Percentiles rank a stretch among this genome's conserved stretches.
These are phyloP conservation scores for Olivierus martensii DNA, from an alignment of 1,140 invertebrate genomes.

Conservation along the genomic window DNA sequence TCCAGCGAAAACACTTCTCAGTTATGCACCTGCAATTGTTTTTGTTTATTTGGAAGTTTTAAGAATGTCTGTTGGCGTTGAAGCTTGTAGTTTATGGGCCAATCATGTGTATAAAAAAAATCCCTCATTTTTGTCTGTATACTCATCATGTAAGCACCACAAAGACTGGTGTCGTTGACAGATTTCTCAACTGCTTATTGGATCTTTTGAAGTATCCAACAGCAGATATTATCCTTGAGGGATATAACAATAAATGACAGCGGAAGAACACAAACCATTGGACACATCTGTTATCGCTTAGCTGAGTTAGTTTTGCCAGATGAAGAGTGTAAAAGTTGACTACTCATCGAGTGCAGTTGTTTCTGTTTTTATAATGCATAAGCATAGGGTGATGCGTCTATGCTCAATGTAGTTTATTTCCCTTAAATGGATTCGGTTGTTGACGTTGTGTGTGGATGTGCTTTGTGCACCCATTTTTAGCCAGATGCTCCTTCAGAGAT, in stretches of 20 bases:
- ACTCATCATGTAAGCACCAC: too few relatives aligned
- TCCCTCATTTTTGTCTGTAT: too few relatives aligned
- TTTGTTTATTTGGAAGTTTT: too few relatives aligned
- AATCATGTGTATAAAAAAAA: slow-evolving; percentile 13
- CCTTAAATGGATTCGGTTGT: slow-evolving; percentile 17
- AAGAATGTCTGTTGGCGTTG: neutral
- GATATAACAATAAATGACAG: too few relatives aligned
- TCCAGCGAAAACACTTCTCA: too few relatives aligned
- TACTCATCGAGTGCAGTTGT: slow-evolving; percentile 8
- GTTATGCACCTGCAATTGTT: too few relatives aligned
- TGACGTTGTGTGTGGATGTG: slow-evolving; percentile 18
- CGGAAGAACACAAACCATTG: too few relatives aligned
- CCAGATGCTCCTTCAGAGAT: slow-evolving; percentile 17
- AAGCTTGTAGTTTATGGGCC: slow-evolving; percentile 14
- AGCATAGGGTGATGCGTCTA: slow-evolving; percentile 17
- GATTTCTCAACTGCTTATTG: neutral
- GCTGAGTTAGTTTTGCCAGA: neutral
- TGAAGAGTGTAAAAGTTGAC: slow-evolving; percentile 13
- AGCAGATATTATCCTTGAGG: neutral
- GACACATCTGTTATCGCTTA: too few relatives aligned
- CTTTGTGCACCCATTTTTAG: slow-evolving; percentile 16
- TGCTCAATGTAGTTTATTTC: slow-evolving; percentile 17
- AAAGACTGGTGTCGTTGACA: too few relatives aligned
- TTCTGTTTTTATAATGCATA: slow-evolving; percentile 10
- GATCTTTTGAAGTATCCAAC: slow-evolving; percentile 4